Percentiles rank a stretch among this genome's conserved stretches.
Evolutionary conservation across 1,140 invertebrate species (phyloP).

Genomic region (Papilio polyxenes): DNA sequence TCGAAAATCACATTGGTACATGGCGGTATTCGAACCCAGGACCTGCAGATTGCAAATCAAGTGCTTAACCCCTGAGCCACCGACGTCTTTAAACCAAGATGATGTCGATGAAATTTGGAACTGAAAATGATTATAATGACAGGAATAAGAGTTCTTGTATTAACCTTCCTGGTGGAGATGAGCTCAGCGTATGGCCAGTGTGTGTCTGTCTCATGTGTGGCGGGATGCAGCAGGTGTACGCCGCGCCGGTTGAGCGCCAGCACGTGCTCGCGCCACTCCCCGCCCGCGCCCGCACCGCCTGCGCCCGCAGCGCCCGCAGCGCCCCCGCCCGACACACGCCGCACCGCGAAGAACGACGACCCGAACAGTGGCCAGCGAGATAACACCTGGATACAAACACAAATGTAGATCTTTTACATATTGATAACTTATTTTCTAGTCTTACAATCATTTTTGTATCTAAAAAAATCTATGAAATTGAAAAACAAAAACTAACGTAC

Average conservation of each 20-base stretch:
- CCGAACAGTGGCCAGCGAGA: constrained; percentile 98
- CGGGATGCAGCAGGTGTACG: constrained; percentile 95
- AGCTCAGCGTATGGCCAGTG: constrained; percentile 97
- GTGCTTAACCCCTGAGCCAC: no score
- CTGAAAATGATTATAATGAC: no score
- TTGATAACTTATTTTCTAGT: no score
- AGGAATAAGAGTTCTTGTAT: background rate
- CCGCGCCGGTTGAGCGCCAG: constrained; percentile 96
- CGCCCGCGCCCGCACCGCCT: constrained; percentile 85
- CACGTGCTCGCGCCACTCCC: constrained; percentile 93
- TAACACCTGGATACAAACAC: constrained; percentile 82
- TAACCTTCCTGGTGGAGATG: constrained; percentile 95
- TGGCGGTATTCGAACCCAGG: no score
- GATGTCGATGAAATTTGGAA: no score
- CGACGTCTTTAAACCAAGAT: no score
- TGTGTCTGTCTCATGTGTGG: constrained; percentile 94
- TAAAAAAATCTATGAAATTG: no score
- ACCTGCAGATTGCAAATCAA: no score
- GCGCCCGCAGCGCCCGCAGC: constrained; percentile 92
- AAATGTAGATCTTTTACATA: no score
- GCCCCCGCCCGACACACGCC: constrained; percentile 86
- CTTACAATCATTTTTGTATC: no score
- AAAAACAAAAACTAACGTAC: no score
- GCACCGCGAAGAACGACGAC: constrained; percentile 98
- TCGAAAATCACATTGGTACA: no score